Percentiles rank a stretch among this genome's conserved stretches.
These are phyloP conservation scores for Beris morrisii DNA, from an alignment of 2,888 invertebrate genomes.

Conservation along the genomic window DNA sequence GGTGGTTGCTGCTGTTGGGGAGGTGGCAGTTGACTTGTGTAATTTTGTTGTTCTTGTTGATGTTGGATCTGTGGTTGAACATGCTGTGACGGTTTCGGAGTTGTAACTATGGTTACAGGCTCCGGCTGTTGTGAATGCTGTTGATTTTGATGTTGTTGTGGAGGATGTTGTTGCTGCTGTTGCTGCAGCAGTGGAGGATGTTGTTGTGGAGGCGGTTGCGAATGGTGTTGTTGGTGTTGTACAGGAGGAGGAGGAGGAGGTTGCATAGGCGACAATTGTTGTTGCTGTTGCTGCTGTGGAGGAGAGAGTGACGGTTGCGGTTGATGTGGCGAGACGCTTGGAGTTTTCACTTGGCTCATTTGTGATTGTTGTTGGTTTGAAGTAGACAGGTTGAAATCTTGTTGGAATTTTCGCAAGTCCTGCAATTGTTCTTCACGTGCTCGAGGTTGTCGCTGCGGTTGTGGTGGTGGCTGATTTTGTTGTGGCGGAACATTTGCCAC, in stretches of 20 bases:
- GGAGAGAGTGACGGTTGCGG: slow-evolving; percentile 49
- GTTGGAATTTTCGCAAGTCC: slow-evolving; percentile 76
- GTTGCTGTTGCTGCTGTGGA: slow-evolving; percentile 46
- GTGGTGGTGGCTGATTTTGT: slow-evolving; percentile 46
- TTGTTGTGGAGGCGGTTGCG: slow-evolving; percentile 37
- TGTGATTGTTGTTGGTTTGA: slow-evolving; percentile 44
- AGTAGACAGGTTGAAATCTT: slow-evolving; percentile 72
- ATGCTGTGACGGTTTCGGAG: slow-evolving; percentile 42
- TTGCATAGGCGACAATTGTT: slow-evolving; percentile 43
- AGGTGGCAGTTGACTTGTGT: slow-evolving; percentile 30
- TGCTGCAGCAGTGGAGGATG: slow-evolving; percentile 22
- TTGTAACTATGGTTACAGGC: neutral
- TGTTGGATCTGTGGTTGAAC: slow-evolving; percentile 36
- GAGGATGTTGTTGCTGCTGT: slow-evolving; percentile 26
- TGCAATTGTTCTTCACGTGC: slow-evolving; percentile 53
- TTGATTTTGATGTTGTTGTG: slow-evolving; percentile 39
- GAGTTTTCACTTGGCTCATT: slow-evolving; percentile 44
- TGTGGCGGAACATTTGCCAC: slow-evolving; percentile 24
- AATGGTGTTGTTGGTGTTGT: slow-evolving; percentile 44
- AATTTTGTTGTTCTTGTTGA: slow-evolving; percentile 32
- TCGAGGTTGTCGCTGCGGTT: slow-evolving; percentile 50
- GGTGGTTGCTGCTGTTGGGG: slow-evolving; percentile 32
- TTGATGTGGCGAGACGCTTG: slow-evolving; percentile 50
- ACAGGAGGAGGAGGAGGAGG: slow-evolving; percentile 25
- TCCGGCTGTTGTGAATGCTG: slow-evolving; percentile 42